Evolutionary conservation across 2,888 invertebrate genomes (phyloP).

Genomic region (Watsonalla binaria): DNA sequence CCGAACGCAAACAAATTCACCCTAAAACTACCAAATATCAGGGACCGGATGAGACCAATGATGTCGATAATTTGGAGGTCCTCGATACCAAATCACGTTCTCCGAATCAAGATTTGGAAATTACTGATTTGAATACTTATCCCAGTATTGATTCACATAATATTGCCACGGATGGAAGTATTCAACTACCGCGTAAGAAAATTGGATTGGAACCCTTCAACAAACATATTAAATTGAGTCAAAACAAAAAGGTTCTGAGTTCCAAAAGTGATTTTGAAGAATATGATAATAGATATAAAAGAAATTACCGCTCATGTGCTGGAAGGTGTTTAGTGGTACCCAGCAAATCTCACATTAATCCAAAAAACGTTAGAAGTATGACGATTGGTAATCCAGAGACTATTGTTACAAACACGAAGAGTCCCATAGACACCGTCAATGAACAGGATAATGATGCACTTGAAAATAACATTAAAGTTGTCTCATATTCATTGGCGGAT

Average conservation of each 20-base stretch:
- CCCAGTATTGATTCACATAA: slow-evolving; percentile 9
- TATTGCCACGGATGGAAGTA: slow-evolving; percentile 9
- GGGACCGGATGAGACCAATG: not conserved
- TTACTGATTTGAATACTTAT: slow-evolving; percentile 1
- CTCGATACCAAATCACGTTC: not conserved
- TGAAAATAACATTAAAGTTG: not conserved
- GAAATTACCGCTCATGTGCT: slow-evolving; percentile 34
- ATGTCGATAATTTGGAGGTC: not conserved
- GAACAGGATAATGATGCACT: not conserved
- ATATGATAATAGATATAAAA: slow-evolving; percentile 41
- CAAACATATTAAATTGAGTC: slow-evolving; percentile 2
- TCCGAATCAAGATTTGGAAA: not conserved
- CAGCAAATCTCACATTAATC: slow-evolving; percentile 34
- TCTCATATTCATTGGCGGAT: not conserved
- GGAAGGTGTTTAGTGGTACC: slow-evolving; percentile 36
- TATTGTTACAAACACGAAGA: not conserved
- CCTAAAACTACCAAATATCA: not conserved
- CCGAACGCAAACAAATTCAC: not conserved
- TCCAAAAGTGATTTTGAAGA: slow-evolving; percentile 20
- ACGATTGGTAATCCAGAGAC: slow-evolving; percentile 35
- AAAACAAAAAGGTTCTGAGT: slow-evolving; percentile 11
- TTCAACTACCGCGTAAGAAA: not conserved
- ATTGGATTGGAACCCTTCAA: not conserved
- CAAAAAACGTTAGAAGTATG: slow-evolving; percentile 52
- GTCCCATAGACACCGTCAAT: not conserved